Base-by-base conservation (phyloP, 92 coral and sea anemone species). In the Bergia sp. region DNA sequence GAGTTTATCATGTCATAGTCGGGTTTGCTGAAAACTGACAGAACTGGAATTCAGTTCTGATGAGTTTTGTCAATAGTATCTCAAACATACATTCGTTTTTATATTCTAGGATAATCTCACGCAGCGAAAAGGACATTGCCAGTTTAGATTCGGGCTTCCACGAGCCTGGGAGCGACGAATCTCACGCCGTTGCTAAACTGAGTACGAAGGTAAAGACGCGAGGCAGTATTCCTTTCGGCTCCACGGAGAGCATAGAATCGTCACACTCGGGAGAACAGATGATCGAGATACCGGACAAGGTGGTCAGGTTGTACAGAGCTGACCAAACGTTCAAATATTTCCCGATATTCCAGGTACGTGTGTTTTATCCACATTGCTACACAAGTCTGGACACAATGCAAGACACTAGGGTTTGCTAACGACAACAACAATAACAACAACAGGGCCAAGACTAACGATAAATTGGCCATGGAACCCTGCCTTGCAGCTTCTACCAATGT, bases 251-350 rank as follows among this genome's bases (percentile, higher is more conserved):
- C 88, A 88, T 95, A 3, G 87, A 84, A 43, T 84, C 87, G n/a
- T 84, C 87, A n/a, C 61, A 91, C 37, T 86, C 98, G 0, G 91
- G 92, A 21, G 95, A 91, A 16, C 98, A 94, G 77, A 77, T 73
- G 43, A 76, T 86, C 5, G 98, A 95, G 20, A 88, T 92, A 87
- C 99, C 98, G 11, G 99, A 97, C 85, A 95, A 92, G 73, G 99
- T 97, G 45, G 91, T 95, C 71, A 93, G 92, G 71, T 82, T 97
- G 39, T 97, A 90, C 89, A 94, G 94, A 81, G 97, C 98, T 53
- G 99, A 97, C 78, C 99, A 97, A 89, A 96, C 99, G n/a, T 96
- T 93, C 82, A 97, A 92, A 83, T 96, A 94, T 85, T 97, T 97
- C 58, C 90, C 96, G 78, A 93, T 96, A 75, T 97, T 89, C 91